Base-by-base conservation (phyloP, 1,140 invertebrate genomes). In the Diabrotica virgifera region DNA sequence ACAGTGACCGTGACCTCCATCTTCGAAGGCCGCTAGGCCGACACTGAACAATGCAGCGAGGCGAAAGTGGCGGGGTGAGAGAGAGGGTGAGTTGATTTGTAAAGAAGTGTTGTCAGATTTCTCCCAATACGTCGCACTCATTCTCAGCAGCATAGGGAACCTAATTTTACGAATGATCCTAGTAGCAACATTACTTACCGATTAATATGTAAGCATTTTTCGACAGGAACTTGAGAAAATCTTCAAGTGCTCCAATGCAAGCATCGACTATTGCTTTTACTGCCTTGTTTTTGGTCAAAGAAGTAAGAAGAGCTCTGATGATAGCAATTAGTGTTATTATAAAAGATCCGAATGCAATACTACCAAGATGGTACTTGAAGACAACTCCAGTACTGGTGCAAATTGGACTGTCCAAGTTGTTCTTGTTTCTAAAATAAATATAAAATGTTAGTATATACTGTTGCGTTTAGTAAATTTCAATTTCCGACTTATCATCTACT, bases 201-300 rank as follows among this genome's bases (percentile, higher is more conserved):
- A 88, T 88, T 84, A 90, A 88, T 67, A 93, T 90, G 75, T 90
- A 94, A 10, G 91, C 89, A 81, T 93, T 92, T 71, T 87, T 81
- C 52, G 86, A 88, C 24, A 93, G 80, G 73, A 84, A 91, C 74
- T 87, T 86, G 0, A 94, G 77, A 72, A 87, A 85, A 57, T 85
- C 86, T 75, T 93, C 90, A 66, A 93, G 85, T 66, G 85, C 87
- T 72, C 82, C 85, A 0, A 92, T 78, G 70, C 86, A 90, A 71
- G 89, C 91, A 63, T 87, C 85, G 9, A 71, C 57, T 11, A 66
- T 9, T 10, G 54, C 14, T 58, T 64, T 67, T 0, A 65, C 14
- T 13, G 38, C 61, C 35, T 68, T 55, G 50, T 69, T 74, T 54
- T 68, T 71, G 6, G 46, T 38, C 4, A 72, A 37, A 6, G 61